A percentile compares a stretch with the other conserved stretches of the same genome.
These are phyloP conservation scores for Gobiocypris rarus DNA, from an alignment of 2,113 vertebrate species.

Conservation along the genomic window DNA sequence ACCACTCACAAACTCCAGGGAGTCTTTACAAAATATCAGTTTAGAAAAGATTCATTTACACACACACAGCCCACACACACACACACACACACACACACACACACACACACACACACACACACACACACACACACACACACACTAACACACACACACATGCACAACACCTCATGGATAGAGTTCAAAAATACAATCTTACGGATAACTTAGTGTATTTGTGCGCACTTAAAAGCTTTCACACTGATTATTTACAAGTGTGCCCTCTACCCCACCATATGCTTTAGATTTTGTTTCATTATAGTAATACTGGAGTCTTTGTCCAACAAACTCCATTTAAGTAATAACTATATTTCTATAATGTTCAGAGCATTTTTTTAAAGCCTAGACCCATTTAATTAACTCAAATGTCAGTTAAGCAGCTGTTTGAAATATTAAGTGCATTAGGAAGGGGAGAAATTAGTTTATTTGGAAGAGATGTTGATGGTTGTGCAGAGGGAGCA, in stretches of 20 bases:
- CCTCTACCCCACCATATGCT: conserved; percentile 75
- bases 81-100: too few relatives aligned
- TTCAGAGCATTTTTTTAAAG: conserved; percentile 47
- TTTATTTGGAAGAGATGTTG: neutral
- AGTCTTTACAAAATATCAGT: neutral
- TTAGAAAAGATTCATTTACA: neutral
- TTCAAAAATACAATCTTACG: conserved; percentile 71
- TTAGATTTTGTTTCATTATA: conserved; percentile 79
- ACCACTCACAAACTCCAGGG: neutral
- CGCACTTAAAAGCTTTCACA: conserved; percentile 72
- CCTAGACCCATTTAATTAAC: conserved; percentile 63
- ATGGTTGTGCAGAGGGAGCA: neutral
- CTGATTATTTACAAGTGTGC: conserved; percentile 76
- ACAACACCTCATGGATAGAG: neutral
- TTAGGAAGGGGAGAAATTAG: neutral
- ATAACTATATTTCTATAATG: conserved; percentile 67
- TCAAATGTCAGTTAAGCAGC: conserved; percentile 53
- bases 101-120: too few relatives aligned
- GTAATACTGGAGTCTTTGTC: conserved; percentile 79
- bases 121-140: too few relatives aligned
- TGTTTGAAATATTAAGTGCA: conserved; percentile 58
- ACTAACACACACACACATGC: conserved; percentile 1
- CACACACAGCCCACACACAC: neutral
- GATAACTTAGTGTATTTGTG: conserved; percentile 60
- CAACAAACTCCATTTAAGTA: conserved; percentile 77